Evolutionary conservation across 2,797 vertebrate species (phyloP).

Genomic region (Serranus cabrilla): DNA sequence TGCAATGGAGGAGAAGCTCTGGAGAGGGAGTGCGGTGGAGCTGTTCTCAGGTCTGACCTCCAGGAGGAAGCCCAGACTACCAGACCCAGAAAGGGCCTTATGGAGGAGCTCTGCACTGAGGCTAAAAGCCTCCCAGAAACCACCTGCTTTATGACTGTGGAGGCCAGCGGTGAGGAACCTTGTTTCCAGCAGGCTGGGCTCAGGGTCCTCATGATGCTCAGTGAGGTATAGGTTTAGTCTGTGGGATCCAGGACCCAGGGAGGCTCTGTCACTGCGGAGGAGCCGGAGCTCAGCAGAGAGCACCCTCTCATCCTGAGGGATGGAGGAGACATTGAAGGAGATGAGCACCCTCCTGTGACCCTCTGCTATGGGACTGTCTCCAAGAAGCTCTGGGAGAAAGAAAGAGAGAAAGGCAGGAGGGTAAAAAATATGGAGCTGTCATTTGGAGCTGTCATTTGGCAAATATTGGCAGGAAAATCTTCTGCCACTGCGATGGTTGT

Average conservation of each 20-base stretch:
- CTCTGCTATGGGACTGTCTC: constrained; percentile 42
- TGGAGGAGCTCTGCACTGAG: constrained; percentile 81
- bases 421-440: neutral
- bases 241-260: constrained; percentile 65
- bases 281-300: constrained; percentile 88
- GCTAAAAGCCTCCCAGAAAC: constrained; percentile 86
- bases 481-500: no score
- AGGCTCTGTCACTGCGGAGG: constrained; percentile 60
- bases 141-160: constrained; percentile 38
- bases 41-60: constrained; percentile 80
- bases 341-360: constrained; percentile 76
- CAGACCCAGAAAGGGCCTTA: constrained; percentile 59
- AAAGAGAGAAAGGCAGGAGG: constrained; percentile 24
- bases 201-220: constrained; percentile 57
- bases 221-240: constrained; percentile 84
- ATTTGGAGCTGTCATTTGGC: no score
- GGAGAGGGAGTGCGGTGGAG: constrained; percentile 53
- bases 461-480: no score
- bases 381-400: constrained; percentile 50
- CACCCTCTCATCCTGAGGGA: constrained; percentile 87
- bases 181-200: constrained; percentile 81
- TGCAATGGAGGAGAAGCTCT: constrained; percentile 32
- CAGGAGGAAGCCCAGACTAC: constrained; percentile 81
- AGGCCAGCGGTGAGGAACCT: constrained; percentile 70
- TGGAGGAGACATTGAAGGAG: constrained; percentile 88